Evolutionary conservation across 35 echinoderm and acorn worm species (phyloP).

Genomic region (Heliocidaris erythrogramma): DNA sequence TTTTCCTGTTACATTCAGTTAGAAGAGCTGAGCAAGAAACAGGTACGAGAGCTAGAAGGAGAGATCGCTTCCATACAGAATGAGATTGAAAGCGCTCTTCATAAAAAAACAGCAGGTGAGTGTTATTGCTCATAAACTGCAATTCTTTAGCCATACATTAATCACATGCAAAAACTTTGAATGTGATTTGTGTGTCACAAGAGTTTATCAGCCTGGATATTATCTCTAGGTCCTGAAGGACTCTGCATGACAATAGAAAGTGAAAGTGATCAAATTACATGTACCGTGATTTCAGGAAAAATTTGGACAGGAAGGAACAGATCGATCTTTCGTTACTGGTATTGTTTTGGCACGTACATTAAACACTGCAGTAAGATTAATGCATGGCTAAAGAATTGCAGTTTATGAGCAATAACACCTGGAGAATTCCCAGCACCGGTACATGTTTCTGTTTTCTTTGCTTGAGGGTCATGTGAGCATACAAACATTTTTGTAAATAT

Average conservation of each 20-base stretch:
- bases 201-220: background rate
- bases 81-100: slow-evolving; percentile 90
- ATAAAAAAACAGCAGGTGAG: slow-evolving; percentile 53
- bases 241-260: background rate
- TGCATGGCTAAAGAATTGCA: background rate
- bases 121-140: no score
- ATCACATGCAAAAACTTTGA: background rate
- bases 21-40: slow-evolving; percentile 78
- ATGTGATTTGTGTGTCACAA: background rate
- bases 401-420: no score
- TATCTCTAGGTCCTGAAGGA: background rate
- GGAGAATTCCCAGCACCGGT: no score
- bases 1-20: slow-evolving; percentile 50
- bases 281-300: background rate
- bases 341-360: background rate
- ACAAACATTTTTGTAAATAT: no score
- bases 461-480: no score
- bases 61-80: slow-evolving; percentile 83
- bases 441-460: no score
- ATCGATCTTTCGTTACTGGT: background rate
- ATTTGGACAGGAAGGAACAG: background rate
- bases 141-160: no score
- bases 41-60: slow-evolving; percentile 73
- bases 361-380: background rate
- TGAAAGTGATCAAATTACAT: background rate